Base-by-base conservation (phyloP, 2,113 vertebrate species). In the Erpornis zantholeuca region DNA sequence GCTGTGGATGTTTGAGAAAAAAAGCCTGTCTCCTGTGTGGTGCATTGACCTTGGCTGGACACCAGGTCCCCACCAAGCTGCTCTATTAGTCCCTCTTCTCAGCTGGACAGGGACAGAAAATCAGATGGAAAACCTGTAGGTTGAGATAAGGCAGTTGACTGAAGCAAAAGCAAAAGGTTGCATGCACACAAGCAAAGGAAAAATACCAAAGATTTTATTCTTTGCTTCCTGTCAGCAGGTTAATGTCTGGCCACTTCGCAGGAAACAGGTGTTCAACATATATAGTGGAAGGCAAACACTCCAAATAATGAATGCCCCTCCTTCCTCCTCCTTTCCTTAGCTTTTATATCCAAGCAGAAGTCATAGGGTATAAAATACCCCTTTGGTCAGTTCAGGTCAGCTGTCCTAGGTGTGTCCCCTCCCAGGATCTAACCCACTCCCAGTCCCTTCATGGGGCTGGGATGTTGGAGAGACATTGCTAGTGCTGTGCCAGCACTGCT, bases 281-380 rank as follows among this genome's bases (percentile, higher is more conserved):
- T 14, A 14, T 6, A 47, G 8, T 29, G 10, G 47, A 40, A 70
- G 6, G 24, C n/a, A 87, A 61, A 78, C 12, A 15, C 28, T 27
- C 22, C n/a, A 47, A 63, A 21, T 35, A n/a, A 70, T 2, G 1
- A 47, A 29, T 47, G 3, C 4, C 7, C 4, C 3, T 2, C 1
- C 8, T 49, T 22, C 40, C 12, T 27, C 9, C 16, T 24, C 24
- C 9, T 24, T 71, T 56, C 11, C 11, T 64, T 80, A 56, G 17
- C 13, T 72, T 64, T 88, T 27, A 49, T 50, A 36, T 49, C 57
- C 33, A 49, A 64, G 31, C 21, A 35, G 35, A 7, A 35, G 35
- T 42, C 66, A 35, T 1, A 49, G 14, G 7, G 4, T 27, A 25
- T 15, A 25, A 42, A 19, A 12, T 5, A 42, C 8, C 14, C 14